phyloP scores from a whole-genome alignment of 2,113 vertebrate genomes.

The Myocastor coypus region DNA sequence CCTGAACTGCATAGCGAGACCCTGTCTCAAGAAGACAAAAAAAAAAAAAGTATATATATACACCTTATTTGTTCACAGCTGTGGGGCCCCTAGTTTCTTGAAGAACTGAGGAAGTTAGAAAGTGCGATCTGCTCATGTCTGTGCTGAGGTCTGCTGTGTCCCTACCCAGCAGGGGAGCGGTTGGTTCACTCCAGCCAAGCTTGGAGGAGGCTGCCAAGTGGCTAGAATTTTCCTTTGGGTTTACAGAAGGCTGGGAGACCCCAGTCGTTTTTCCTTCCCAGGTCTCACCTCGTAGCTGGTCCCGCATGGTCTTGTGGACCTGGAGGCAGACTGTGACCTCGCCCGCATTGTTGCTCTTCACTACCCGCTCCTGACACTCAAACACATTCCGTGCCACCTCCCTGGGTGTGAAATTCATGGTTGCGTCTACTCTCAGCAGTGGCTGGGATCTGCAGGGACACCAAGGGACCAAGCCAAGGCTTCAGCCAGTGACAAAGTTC shows the following conservation, averaged over 20 bases:
- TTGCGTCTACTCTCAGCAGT: conserved; percentile 81
- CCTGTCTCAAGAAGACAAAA: too few species aligned
- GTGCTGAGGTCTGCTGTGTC: neutral
- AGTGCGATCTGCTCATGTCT: neutral
- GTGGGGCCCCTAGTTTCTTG: neutral
- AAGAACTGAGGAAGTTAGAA: neutral
- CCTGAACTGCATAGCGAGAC: too few species aligned
- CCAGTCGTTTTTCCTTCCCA: conserved; percentile 63
- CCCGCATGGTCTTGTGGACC: conserved; percentile 75
- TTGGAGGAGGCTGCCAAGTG: neutral
- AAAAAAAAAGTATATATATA: too few species aligned
- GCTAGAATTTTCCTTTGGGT: neutral
- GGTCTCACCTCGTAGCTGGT: conserved; percentile 68
- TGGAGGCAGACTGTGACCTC: conserved; percentile 84
- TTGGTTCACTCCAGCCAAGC: neutral
- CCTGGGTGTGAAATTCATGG: conserved; percentile 85
- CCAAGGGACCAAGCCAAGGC: neutral
- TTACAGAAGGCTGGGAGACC: neutral
- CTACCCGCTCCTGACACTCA: conserved; percentile 69
- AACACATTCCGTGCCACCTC: conserved; percentile 83
- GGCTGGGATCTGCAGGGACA: conserved; percentile 87
- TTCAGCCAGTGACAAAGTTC: neutral
- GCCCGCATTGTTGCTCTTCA: conserved; percentile 1
- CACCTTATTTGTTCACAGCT: neutral
- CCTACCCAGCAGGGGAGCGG: neutral